Evolutionary conservation across 2,113 vertebrate genomes (phyloP).

Genomic region (zebrafish (Danio rerio)): GRCz12tu NC_133198.1:6024501-6025000

Average conservation of each 20-base stretch:
- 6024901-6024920: too few relatives aligned
- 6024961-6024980: too few relatives aligned
- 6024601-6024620: neutral
- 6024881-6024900: too few relatives aligned
- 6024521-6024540: neutral
- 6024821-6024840: too few relatives aligned
- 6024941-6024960: too few relatives aligned
- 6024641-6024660: neutral
- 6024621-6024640: neutral
- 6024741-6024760: neutral
- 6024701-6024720: neutral
- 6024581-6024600: neutral
- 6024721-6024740: neutral
- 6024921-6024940: too few relatives aligned
- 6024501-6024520: constrained; percentile 7
- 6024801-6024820: too few relatives aligned
- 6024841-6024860: too few relatives aligned
- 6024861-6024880: too few relatives aligned
- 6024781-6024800: too few relatives aligned
- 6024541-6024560: neutral
- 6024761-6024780: neutral
- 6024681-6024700: neutral
- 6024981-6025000: too few relatives aligned
- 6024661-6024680: neutral
- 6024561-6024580: neutral